Evolutionary conservation across 2,888 invertebrate genomes (phyloP), one percentile per base, ranked within the genome.

Genomic region (Luffia ferchaultella): DNA sequence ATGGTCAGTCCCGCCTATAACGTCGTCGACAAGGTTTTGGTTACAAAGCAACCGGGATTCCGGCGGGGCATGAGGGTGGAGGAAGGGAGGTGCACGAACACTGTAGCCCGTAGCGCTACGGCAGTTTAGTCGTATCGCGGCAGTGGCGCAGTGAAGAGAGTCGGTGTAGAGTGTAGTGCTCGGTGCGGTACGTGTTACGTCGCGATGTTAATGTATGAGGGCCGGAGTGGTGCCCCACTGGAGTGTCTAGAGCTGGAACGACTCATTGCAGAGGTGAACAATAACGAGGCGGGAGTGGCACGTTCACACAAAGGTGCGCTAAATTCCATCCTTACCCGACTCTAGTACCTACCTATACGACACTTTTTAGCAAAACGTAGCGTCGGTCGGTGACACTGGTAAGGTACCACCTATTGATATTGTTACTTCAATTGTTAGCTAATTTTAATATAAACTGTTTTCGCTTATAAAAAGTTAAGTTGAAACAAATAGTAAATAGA

Each of bases 201-300:
- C 12, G 3, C 30, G 12, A 30, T 30, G 30, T 12, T 30, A 80
- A 62, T 80, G 59, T 76, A 79, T 70, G 80, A 80, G 56, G 63
- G 70, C 55, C 76, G 75, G 76, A 66, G 61, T 51, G 64, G 54
- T 54, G 64, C 62, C 41, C 46, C 18, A 9, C 59, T 67, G 42
- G 76, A 73, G 57, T 63, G 65, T 54, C 65, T 64, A 63, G 77
- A 76, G 57, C 58, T 80, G 57, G 79, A 78, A 48, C 74, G 72
- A 45, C 62, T 78, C 55, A 73, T 80, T 49, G 70, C 71, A 0
- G 80, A 82, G 55, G 76, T 79, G 54, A 76, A 79, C 68, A 20
- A 40, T 16, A 77, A 73, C 63, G 30, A 30, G 12, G 12, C 30
- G 3, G 5, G 30, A 30, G 30, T 30, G 30, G n/a, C n/a, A n/a